Conservation (phyloP, 2,113 vertebrate species). For the Theristicus caerulescens region DNA sequence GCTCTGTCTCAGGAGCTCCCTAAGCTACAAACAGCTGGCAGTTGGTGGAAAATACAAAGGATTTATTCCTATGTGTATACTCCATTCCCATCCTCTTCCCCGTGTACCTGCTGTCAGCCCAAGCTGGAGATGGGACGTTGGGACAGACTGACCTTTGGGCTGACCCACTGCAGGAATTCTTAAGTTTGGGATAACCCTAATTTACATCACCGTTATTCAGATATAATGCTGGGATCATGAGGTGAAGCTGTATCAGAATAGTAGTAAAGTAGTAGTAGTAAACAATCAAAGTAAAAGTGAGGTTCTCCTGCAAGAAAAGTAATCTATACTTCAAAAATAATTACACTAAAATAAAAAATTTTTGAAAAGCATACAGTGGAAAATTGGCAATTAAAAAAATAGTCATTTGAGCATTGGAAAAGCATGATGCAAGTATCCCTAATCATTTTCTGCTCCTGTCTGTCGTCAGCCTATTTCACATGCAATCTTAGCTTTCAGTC, state of each 20-base stretch:
- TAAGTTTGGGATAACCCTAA: not conserved
- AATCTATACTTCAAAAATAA: not conserved
- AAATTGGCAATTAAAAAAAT: not conserved
- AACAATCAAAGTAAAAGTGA: not conserved
- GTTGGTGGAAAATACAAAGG: not conserved
- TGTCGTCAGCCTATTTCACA: not conserved
- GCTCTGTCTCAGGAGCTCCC: not conserved
- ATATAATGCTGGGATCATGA: not conserved
- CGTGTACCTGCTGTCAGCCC: not conserved
- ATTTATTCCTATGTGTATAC: not conserved
- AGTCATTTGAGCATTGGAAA: not conserved
- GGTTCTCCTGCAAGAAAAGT: not conserved
- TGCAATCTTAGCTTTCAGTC: not conserved
- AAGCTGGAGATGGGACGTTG: not conserved
- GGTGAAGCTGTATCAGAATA: not conserved
- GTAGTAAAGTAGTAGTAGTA: not conserved
- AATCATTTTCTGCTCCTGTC: not conserved
- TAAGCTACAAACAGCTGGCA: not conserved
- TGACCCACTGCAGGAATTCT: not conserved
- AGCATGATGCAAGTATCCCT: not conserved
- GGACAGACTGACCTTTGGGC: not conserved
- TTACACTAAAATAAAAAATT: not conserved
- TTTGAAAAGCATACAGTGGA: not conserved
- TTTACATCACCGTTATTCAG: not conserved
- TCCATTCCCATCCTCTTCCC: not conserved